A percentile compares a stretch with the other conserved stretches of the same genome.
Conservation (phyloP, 2,113 vertebrate species). For the Gnathonemus longibarbis region DNA sequence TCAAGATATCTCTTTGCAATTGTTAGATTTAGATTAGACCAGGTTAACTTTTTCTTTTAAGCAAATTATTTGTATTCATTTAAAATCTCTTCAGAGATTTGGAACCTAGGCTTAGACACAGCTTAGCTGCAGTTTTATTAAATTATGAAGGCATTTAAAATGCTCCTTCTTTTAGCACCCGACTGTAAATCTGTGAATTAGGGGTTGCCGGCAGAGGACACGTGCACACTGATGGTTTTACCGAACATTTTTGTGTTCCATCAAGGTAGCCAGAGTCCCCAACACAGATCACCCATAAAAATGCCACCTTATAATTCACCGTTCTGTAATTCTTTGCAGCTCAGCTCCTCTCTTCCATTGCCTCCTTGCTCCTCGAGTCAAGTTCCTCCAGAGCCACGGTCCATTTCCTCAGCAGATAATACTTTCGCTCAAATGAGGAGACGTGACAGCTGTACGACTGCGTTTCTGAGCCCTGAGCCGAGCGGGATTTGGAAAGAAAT, state of each 20-base stretch:
- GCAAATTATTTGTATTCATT: neutral
- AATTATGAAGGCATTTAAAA: neutral
- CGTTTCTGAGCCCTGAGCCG: neutral
- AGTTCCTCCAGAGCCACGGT: neutral
- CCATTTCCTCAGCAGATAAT: neutral
- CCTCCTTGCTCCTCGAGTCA: neutral
- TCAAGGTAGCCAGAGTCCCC: neutral
- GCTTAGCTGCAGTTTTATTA: neutral
- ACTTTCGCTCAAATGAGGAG: neutral
- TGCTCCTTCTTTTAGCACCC: neutral
- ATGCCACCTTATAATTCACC: neutral
- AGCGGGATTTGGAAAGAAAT: conserved; percentile 37
- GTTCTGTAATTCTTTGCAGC: neutral
- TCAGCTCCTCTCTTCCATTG: neutral
- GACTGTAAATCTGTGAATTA: neutral
- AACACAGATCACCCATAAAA: neutral
- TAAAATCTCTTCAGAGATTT: neutral
- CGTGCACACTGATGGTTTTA: neutral
- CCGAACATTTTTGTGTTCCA: neutral
- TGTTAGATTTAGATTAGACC: neutral
- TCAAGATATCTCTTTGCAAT: neutral
- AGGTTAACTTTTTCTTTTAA: neutral
- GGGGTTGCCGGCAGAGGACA: neutral
- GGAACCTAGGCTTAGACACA: neutral
- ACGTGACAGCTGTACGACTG: neutral